Conservation (phyloP, 2,797 vertebrate species). For the Lycodopsis pacificus region DNA sequence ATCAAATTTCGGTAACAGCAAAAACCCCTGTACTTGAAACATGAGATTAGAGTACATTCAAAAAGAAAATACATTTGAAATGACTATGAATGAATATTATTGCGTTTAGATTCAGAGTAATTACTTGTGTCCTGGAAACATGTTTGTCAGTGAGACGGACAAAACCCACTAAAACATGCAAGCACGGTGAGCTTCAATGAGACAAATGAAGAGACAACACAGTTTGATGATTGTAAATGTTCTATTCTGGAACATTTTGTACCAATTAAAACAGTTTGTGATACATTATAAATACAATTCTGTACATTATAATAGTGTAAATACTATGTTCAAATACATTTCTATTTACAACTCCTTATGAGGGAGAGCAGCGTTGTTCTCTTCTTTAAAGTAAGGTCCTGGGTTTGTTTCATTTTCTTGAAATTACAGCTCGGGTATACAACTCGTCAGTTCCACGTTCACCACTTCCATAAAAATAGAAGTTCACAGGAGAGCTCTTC, state of each 20-base stretch:
- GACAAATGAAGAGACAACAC: slow-evolving; percentile 64
- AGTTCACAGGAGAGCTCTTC: slow-evolving; percentile 50
- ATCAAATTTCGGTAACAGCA: neutral
- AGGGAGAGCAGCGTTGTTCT: slow-evolving; percentile 93
- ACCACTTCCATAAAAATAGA: slow-evolving; percentile 68
- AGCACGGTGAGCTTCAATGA: neutral
- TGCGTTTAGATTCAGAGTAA: neutral
- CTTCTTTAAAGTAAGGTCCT: slow-evolving; percentile 89
- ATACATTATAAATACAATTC: slow-evolving; percentile 98
- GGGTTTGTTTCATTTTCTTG: slow-evolving; percentile 82
- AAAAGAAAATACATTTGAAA: neutral
- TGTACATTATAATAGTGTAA: slow-evolving; percentile 95
- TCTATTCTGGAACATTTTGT: slow-evolving; percentile 97
- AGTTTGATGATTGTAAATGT: slow-evolving; percentile 83
- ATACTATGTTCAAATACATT: slow-evolving; percentile 90
- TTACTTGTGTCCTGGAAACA: neutral
- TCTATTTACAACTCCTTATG: slow-evolving; percentile 91
- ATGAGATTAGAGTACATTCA: neutral
- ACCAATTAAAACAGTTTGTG: slow-evolving; percentile 93
- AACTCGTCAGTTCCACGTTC: slow-evolving; percentile 71
- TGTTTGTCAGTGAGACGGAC: neutral
- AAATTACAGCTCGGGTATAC: slow-evolving; percentile 84
- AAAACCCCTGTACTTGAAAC: neutral
- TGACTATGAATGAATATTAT: neutral
- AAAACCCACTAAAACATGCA: neutral